Evolutionary conservation across 2,113 vertebrate species (phyloP), one percentile per base, ranked within the genome.

Genomic region (Miniopterus natalensis): DNA sequence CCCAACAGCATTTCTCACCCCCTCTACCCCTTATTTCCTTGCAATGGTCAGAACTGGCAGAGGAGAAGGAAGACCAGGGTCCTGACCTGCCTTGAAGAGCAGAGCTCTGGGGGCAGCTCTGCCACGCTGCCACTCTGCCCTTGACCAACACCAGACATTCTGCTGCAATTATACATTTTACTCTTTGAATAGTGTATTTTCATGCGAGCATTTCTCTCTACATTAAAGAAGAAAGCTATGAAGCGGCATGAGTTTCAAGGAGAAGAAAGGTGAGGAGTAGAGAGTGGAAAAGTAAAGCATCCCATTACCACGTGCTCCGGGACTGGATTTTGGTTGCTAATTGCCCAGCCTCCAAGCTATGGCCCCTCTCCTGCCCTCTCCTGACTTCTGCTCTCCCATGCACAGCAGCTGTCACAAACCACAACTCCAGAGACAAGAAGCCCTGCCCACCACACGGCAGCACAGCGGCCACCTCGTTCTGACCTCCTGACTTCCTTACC

Each of bases 381-480:
- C 80, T 65, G 70, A 40, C 49, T 61, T 57, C 84, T n/a, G 27
- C 23, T 27, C 29, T 27, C 40, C 31, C 14, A 2, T 20, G 14
- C 2, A 6, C 8, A 18, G 45, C 29, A 75, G 11, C 11, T 17
- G 15, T 17, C 61, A 42, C 59, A 42, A 53, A 23, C 27, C 27
- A n/a, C 20, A 8, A 6, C 15, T 25, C 14, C 2, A 8, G 65
- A 21, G 65, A 65, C 40, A 53, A 61, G 65, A 40, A 25, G 21
- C 12, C 80, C n/a, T 18, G 20, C 29, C 47, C 11, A 1, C 57
- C 14, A 4, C 45, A 0, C 0, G 0, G 70, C 36, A 9, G 36
- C 42, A 79, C 51, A 31, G 57, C 55, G 5, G 57, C 29, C 55
- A 25, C 53, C 31, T 78, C 14, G 65, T 61, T 36, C 47, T 29